A percentile compares a stretch with the other conserved stretches of the same genome.
phyloP scores from a whole-genome alignment of 2,113 vertebrate species.

The Connochaetes taurinus region DNA sequence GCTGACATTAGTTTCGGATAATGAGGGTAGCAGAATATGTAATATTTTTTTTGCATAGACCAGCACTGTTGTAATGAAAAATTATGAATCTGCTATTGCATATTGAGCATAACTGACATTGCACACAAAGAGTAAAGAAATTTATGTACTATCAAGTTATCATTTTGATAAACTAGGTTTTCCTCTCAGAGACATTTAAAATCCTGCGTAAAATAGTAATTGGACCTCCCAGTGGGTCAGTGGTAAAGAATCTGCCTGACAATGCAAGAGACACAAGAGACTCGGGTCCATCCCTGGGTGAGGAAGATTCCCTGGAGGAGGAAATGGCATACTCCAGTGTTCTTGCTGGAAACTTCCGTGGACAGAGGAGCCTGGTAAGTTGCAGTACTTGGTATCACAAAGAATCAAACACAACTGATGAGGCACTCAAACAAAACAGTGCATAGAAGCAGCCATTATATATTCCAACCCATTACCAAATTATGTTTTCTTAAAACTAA shows the following conservation, averaged over 20 bases:
- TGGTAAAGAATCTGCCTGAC: background rate
- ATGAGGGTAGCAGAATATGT: background rate
- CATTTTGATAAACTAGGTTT: background rate
- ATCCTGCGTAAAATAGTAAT: background rate
- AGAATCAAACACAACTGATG: background rate
- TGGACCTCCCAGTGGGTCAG: background rate
- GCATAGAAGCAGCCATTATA: background rate
- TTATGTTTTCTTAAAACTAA: background rate
- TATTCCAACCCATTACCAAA: background rate
- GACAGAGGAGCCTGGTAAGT: background rate
- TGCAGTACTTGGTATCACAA: background rate
- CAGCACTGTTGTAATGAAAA: background rate
- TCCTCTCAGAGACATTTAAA: background rate
- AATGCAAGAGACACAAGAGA: background rate
- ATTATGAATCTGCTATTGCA: background rate
- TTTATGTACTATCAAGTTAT: background rate
- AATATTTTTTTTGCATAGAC: background rate
- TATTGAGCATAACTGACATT: background rate
- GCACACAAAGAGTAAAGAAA: background rate
- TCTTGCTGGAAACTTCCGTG: background rate
- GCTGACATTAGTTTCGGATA: background rate
- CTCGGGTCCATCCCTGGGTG: accelerated
- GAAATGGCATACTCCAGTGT: background rate
- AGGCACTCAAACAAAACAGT: background rate
- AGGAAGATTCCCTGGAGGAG: background rate